Base-by-base conservation (phyloP, 2,888 invertebrate genomes). In the Coenonympha arcania region DNA sequence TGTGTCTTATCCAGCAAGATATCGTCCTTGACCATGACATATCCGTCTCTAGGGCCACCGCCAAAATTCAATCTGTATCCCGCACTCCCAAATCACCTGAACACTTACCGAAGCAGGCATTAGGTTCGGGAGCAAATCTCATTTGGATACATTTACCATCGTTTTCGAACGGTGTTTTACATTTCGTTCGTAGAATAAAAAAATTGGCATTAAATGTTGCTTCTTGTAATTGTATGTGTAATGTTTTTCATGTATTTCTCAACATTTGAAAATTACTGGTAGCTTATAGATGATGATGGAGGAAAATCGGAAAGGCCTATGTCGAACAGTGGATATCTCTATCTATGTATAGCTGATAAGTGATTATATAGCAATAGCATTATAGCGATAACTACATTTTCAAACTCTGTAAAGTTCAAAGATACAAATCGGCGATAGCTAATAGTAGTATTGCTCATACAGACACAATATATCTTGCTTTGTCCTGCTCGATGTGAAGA, bases 61-160 rank as follows among this genome's bases (percentile, higher is more conserved):
- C 76, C 70, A 82, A 22, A 81, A 83, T 83, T 83, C 76, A 83
- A 83, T 83, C 80, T 75, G 74, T 71, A 71, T 74, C 71, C 75
- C 76, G 73, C 79, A 79, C 69, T 82, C 81, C 81, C 81, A 76
- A 80, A 81, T 79, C 82, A 76, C 79, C 79, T 71, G 79, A 79
- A 82, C 78, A 78, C 82, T 79, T 76, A 74, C 71, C 68, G 66
- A 62, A 61, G 68, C 64, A 65, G 63, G 69, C 74, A 79, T 76
- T 74, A 76, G 73, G 72, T 74, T 71, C 33, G 60, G 65, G 53
- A 60, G 68, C 68, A 79, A 81, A 82, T 82, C 77, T 72, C 73
- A 80, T 83, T 80, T 80, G 71, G 73, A 70, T 79, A 79, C 68
- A 76, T 79, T 78, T 76, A 73, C 73, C 69, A 71, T 54, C 52